Percentiles rank a stretch among this genome's conserved stretches.
Conservation (phyloP, 2,797 vertebrate species). For the Phalloptychus januarius region DNA sequence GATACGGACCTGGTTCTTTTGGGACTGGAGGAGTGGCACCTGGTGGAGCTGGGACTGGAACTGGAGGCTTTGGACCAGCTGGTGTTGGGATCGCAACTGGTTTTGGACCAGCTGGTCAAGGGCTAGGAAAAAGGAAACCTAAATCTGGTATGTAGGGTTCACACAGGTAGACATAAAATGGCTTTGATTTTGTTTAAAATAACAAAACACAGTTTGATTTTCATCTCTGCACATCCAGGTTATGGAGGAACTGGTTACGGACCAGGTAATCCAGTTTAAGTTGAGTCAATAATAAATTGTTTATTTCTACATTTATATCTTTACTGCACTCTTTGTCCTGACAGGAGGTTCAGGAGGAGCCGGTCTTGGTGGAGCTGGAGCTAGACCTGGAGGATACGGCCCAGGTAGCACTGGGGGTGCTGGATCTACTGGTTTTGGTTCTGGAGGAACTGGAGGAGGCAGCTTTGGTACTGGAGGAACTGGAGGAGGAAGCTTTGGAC, state of each 20-base stretch:
- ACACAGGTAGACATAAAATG: neutral
- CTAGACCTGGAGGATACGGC: constrained; percentile 35
- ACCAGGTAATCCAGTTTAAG: constrained; percentile 35
- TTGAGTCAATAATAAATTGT: neutral
- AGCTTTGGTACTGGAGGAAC: constrained; percentile 29
- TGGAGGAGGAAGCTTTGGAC: constrained; percentile 1
- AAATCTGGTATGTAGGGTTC: constrained; percentile 56
- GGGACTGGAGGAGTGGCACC: constrained; percentile 27
- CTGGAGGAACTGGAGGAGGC: neutral
- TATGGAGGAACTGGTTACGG: constrained; percentile 56
- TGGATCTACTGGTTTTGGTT: constrained; percentile 31
- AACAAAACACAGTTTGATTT: neutral
- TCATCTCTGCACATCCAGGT: constrained; percentile 22
- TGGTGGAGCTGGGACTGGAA: neutral
- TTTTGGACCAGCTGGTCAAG: constrained; percentile 37
- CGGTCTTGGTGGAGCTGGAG: constrained; percentile 21
- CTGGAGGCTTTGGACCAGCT: neutral
- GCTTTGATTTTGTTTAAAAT: too few relatives aligned
- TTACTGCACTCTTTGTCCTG: neutral
- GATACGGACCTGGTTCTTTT: constrained; percentile 23
- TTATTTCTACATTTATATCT: neutral
- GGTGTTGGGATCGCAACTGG: neutral
- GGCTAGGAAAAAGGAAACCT: constrained; percentile 62
- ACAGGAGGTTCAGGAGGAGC: constrained; percentile 32
- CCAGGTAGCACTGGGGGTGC: constrained; percentile 29